A percentile compares a stretch with the other conserved stretches of the same genome.
These are phyloP conservation scores for Brienomyrus brachyistius DNA, from an alignment of 2,113 vertebrate genomes.

Conservation along the genomic window DNA sequence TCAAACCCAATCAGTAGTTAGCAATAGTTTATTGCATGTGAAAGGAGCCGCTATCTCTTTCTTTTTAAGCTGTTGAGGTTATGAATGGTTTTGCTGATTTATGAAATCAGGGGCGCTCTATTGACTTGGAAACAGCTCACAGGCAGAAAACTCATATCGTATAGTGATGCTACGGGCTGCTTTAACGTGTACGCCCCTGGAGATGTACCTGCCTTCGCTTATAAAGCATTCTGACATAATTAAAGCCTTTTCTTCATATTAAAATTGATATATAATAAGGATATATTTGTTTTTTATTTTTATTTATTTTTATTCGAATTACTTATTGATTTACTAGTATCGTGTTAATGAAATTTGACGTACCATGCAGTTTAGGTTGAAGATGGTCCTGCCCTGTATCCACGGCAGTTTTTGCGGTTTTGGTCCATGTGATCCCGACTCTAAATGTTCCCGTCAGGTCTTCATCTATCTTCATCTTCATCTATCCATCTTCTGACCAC, in stretches of 20 bases:
- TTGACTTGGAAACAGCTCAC: not conserved
- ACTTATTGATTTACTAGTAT: not conserved
- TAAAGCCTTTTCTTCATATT: not conserved
- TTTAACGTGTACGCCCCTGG: not conserved
- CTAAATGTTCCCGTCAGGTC: not conserved
- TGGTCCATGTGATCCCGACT: not conserved
- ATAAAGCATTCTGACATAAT: not conserved
- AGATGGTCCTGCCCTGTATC: not conserved
- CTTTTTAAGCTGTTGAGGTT: not conserved
- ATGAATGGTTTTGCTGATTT: not conserved
- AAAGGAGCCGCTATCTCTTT: not conserved
- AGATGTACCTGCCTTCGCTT: not conserved
- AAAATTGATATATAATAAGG: not conserved
- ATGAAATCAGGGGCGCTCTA: not conserved
- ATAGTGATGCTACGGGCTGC: not conserved
- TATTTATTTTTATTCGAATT: not conserved
- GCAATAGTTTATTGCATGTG: not conserved
- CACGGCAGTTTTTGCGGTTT: not conserved
- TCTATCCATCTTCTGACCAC: not conserved
- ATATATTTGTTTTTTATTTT: conserved; percentile 6
- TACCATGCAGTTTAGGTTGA: not conserved
- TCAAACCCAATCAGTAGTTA: not conserved
- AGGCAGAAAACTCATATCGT: not conserved
- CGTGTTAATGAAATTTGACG: not conserved
- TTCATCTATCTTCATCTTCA: not conserved